Evolutionary conservation across 2,113 vertebrate species (phyloP), one percentile per base, ranked within the genome.

Genomic region (Geococcyx californianus): DNA sequence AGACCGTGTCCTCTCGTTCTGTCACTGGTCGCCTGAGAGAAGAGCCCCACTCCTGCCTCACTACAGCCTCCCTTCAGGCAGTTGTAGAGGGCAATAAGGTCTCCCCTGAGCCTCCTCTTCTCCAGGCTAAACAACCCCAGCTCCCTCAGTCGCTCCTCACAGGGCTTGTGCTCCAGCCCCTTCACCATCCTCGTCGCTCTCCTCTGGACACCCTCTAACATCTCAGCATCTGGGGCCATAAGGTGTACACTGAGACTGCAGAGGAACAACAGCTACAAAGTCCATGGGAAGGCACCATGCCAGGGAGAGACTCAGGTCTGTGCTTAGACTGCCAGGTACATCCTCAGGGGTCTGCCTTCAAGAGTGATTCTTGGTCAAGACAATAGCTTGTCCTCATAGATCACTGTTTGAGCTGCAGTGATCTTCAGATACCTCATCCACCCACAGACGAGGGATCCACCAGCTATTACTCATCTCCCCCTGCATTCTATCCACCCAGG

Each of bases 391-490:
- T 23, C 18, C 38, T 60, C 16, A 11, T 66, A 17, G 9, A 56
- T 13, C 38, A 17, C 60, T 42, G 25, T 56, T 60, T 23, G 28
- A 82, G 44, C 59, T 55, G 34, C 1, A 6, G 38, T 6, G 4
- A 34, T 51, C 40, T 51, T 51, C 55, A 59, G 49, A 64, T 16
- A 44, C 11, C 14, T 64, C 8, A 5, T 14, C 15, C 55, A 8
- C 55, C 17, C 60, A 40, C 51, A 87, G 66, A 40, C 38, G 0
- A 74, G 45, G 60, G 12, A 45, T 55, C 34, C 24, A 3, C 19
- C 0, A 0, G 16, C 60, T 86, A 18, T 63, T 51, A 8, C 5
- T 64, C 13, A 3, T 40, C 38, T 78, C 5, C 7, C 14, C 31
- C 31, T 55, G 38, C 6, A 33, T 5, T 40, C 6, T 1, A 9